Percentiles rank a stretch among this genome's conserved stretches.
Conservation (phyloP, 2,113 vertebrate genomes). For the Prionailurus bengalensis region DNA sequence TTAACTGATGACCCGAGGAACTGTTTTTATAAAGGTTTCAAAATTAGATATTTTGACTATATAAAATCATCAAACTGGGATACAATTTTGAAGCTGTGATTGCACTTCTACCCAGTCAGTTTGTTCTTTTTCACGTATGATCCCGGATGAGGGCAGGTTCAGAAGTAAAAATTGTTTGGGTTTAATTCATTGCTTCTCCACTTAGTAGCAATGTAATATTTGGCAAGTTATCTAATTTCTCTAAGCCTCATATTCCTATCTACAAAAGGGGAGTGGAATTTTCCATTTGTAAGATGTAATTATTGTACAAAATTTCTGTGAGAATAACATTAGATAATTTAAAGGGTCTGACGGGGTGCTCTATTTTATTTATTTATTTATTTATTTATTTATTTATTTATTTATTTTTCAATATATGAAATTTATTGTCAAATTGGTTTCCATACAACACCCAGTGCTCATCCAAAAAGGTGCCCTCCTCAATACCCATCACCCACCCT, state of each 20-base stretch:
- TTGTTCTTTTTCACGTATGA: neutral
- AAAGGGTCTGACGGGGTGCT: neutral
- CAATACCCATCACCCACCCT: no score
- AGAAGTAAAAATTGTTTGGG: neutral
- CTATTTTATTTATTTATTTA: no score
- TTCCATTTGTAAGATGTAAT: no score
- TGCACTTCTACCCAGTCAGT: neutral
- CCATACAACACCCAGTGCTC: no score
- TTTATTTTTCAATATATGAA: no score
- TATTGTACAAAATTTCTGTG: neutral
- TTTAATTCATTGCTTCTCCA: neutral
- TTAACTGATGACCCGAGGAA: neutral
- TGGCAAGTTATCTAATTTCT: neutral
- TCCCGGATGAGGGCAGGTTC: neutral
- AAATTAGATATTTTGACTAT: neutral
- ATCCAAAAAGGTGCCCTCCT: no score
- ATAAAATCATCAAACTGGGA: neutral
- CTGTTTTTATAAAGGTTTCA: neutral
- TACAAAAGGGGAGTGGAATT: neutral
- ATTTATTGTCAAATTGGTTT: no score
- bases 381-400: no score
- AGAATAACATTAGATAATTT: constrained; percentile 1
- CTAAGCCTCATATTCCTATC: neutral
- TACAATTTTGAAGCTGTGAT: neutral
- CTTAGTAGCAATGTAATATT: neutral